These are phyloP conservation scores for Egretta garzetta DNA, from an alignment of 2,113 vertebrate genomes.

Conservation along the genomic window DNA sequence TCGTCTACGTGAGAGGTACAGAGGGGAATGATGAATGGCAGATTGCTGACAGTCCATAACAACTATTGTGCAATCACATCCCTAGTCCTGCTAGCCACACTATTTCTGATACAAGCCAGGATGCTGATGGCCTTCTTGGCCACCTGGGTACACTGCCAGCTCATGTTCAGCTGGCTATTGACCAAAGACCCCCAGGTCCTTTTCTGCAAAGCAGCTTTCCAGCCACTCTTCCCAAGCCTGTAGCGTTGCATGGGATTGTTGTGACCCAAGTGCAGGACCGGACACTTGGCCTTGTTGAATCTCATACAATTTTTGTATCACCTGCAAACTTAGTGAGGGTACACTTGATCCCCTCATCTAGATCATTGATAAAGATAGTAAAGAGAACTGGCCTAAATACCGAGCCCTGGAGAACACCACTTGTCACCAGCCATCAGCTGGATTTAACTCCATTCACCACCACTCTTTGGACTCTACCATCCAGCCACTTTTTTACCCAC, in stretches of 20 bases:
- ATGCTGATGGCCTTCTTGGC: background rate
- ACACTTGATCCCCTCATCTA: background rate
- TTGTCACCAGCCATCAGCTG: background rate
- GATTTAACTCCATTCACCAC: background rate
- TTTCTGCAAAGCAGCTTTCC: background rate
- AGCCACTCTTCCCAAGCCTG: background rate
- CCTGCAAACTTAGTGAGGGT: background rate
- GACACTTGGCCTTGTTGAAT: background rate
- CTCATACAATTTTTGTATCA: background rate
- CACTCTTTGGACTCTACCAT: background rate
- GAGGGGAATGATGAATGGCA: accelerated
- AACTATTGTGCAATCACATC: background rate
- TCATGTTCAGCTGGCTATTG: background rate
- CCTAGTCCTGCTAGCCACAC: background rate
- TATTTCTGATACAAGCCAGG: background rate
- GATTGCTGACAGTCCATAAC: background rate
- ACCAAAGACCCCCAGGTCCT: background rate
- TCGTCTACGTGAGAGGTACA: background rate
- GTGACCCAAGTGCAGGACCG: background rate
- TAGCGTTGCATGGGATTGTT: background rate
- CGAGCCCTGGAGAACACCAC: background rate
- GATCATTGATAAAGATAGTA: too few relatives aligned
- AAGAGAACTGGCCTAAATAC: background rate
- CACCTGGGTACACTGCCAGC: background rate
- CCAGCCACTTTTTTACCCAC: background rate